These are phyloP conservation scores for Silurus asotus DNA, from an alignment of 2,113 vertebrate genomes.

Conservation along the genomic window DNA sequence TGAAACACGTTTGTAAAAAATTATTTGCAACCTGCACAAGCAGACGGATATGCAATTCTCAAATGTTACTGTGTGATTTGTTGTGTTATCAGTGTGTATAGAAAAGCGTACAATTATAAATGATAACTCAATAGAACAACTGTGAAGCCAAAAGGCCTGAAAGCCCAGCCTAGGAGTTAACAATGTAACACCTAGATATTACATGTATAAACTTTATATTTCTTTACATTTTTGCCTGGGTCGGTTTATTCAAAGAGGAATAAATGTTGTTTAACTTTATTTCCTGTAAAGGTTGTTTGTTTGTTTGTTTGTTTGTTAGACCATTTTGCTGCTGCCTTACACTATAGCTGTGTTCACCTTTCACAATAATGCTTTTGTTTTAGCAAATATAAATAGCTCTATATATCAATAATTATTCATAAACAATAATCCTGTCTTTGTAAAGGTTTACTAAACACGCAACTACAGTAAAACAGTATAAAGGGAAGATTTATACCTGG, in stretches of 20 bases:
- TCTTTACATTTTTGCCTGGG: too few species aligned
- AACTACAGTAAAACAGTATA: not conserved
- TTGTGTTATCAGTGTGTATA: not conserved
- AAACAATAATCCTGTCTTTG: not conserved
- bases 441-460: not conserved
- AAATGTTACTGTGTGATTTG: not conserved
- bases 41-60: not conserved
- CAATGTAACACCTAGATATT: not conserved
- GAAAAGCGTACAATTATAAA: not conserved
- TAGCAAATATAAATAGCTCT: too few species aligned
- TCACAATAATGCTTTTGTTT: too few species aligned
- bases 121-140: not conserved
- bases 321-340: too few species aligned
- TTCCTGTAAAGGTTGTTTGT: too few species aligned
- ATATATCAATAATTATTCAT: not conserved
- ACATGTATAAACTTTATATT: not conserved
- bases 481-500: conserved; percentile 73
- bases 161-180: too few species aligned
- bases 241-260: too few species aligned
- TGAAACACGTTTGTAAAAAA: conserved; percentile 7
- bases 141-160: too few species aligned
- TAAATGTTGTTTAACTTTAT: too few species aligned
- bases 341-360: not conserved
- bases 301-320: too few species aligned
- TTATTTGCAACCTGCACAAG: not conserved